Percentiles rank a stretch among this genome's conserved stretches.
Conservation (phyloP, 2,888 invertebrate genomes). For the Chrysomela aeneicollis region DNA sequence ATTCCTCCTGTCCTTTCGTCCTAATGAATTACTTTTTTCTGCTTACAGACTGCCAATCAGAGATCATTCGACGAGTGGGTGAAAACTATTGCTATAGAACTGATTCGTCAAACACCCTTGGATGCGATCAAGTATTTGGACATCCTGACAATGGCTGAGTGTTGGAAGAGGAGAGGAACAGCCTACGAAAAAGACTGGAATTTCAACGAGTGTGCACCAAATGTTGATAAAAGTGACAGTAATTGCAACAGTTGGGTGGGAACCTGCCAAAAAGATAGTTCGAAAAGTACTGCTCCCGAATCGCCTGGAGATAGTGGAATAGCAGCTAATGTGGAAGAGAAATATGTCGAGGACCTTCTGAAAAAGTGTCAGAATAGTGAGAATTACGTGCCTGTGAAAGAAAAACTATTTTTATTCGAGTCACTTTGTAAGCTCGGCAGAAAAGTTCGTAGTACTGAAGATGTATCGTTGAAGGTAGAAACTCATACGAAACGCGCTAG, state of each 20-base stretch:
- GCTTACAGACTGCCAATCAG: conserved; percentile 74
- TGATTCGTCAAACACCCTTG: conserved; percentile 77
- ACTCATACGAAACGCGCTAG: conserved; percentile 67
- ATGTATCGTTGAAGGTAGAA: conserved; percentile 62
- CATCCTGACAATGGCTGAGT: conserved; percentile 68
- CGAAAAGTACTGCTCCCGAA: not conserved
- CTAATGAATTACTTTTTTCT: conserved; percentile 38
- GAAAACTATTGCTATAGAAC: conserved; percentile 76
- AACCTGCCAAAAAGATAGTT: conserved; percentile 16
- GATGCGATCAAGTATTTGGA: conserved; percentile 77
- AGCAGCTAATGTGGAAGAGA: conserved; percentile 50
- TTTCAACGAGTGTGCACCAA: conserved; percentile 34
- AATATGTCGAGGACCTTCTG: conserved; percentile 63
- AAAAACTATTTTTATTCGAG: conserved; percentile 75
- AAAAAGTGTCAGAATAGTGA: conserved; percentile 67
- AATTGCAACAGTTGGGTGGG: conserved; percentile 31
- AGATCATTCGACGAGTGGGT: conserved; percentile 78
- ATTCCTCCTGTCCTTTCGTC: no score
- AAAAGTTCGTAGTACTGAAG: conserved; percentile 71
- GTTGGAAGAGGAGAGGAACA: conserved; percentile 45
- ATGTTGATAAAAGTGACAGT: conserved; percentile 5
- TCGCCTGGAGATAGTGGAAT: not conserved
- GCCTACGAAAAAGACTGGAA: conserved; percentile 53
- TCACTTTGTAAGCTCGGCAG: conserved; percentile 71
- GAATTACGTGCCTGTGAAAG: conserved; percentile 74